These are phyloP conservation scores for Tychaedon coryphoeus DNA, from an alignment of 2,113 vertebrate genomes.

Conservation along the genomic window DNA sequence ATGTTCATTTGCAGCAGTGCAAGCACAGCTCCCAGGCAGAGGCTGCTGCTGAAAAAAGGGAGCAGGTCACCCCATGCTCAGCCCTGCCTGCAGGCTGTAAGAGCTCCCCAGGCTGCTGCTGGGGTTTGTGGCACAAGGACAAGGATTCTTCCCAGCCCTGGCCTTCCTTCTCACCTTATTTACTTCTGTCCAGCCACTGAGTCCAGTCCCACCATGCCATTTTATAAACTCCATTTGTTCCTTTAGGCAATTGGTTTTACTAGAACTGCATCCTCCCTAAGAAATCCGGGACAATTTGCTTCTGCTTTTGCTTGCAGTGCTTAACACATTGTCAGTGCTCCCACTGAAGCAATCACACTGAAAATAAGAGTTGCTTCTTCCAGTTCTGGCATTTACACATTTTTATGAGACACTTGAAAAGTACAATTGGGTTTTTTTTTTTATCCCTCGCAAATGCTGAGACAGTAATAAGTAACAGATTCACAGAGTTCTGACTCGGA, in stretches of 20 bases:
- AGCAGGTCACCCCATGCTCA: background rate
- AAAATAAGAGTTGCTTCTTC: slow-evolving; percentile 10
- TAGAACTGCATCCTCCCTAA: background rate
- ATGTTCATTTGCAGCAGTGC: background rate
- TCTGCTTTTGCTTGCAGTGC: background rate
- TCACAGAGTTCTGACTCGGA: background rate
- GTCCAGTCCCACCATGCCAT: background rate
- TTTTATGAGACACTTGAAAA: slow-evolving; percentile 6
- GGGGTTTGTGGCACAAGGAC: background rate
- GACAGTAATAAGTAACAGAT: slow-evolving; percentile 11
- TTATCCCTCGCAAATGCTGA: background rate
- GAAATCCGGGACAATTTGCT: background rate
- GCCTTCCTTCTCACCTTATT: background rate
- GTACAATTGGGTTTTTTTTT: background rate
- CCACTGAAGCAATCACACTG: background rate
- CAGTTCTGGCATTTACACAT: slow-evolving; percentile 20
- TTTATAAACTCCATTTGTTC: background rate
- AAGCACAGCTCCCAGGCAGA: background rate
- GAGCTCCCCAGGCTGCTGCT: background rate
- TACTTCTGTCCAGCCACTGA: background rate
- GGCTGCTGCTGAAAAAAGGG: background rate
- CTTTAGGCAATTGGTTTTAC: background rate
- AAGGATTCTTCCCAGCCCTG: background rate
- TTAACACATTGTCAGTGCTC: background rate
- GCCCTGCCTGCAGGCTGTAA: background rate